Base-by-base conservation (phyloP, 2,888 invertebrate species). In the Rhagium mordax region DNA sequence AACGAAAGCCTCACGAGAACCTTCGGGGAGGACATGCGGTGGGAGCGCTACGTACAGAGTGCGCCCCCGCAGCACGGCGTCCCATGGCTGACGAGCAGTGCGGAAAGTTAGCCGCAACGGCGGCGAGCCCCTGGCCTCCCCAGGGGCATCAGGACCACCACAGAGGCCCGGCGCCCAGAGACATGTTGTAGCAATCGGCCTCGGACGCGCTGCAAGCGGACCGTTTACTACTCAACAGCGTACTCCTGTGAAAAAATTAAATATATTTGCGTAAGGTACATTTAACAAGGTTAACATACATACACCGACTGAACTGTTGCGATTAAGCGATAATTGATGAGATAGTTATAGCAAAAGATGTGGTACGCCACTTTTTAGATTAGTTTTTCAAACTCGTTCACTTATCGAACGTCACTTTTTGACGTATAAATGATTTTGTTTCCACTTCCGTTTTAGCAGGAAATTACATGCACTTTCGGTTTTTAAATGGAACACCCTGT, bases 101-200 rank as follows among this genome's bases (percentile, higher is more conserved):
- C 84, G 90, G 89, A 80, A 87, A 80, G 86, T 83, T 74, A 86
- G 85, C 83, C 87, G 86, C 83, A 85, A 77, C 60, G 85, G 85
- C 81, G 87, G 86, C 84, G 85, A 83, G 92, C 93, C 92, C 93
- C 93, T 86, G 86, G 85, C 91, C 92, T 92, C 92, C 93, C 93
- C 92, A 80, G 97, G 97, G 97, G 96, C 98, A 98, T 98, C 98
- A 98, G 98, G 98, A 98, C 95, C 97, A 98, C 96, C 96, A 98
- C 98, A 95, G 98, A 97, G 98, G 98, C 97, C 97, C 97, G 92
- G 96, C 95, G 89, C 97, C 97, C 95, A 98, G 95, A 94, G 96
- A 93, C 91, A 93, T 92, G 91, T 92, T 93, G 89, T 92, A 93
- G 87, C 92, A 93, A 87, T 93, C 92, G 90, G 92, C 92, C 89